Base-by-base conservation (phyloP, 2,113 vertebrate genomes). In the Fregata magnificens region DNA sequence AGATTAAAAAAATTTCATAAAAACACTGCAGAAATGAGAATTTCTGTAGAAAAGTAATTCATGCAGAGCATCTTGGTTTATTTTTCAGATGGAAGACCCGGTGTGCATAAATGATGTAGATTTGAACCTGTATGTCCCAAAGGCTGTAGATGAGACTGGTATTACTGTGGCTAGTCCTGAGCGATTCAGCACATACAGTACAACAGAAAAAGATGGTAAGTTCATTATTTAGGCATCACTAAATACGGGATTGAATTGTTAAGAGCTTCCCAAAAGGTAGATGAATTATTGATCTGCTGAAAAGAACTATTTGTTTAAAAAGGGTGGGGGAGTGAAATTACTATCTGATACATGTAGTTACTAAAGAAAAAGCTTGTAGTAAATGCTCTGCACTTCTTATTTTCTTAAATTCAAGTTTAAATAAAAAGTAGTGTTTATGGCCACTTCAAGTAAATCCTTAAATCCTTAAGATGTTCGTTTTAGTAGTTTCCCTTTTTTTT, bases 81-180 rank as follows among this genome's bases (percentile, higher is more conserved):
- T 45, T 77, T 95, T 96, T 90, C 50, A 99, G 99, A 55, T 90
- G 47, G 98, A 99, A 67, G 98, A 98, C 32, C 90, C 88, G 8
- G 79, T 98, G 45, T 96, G 96, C 6, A 40, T 99, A 82, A 99
- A 99, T 95, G 99, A 99, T 97, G 99, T 99, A 67, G 99, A 99
- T 91, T 52, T 99, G 95, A 98, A 99, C 93, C 98, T 98, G 19
- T 99, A 99, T 58, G 96, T 99, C 81, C 99, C 99, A n/a, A 99
- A 99, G 98, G 99, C 99, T 92, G 99, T 99, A 8, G 99, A 99
- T 93, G 97, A 99, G 85, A 98, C 99, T 14, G 99, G 99, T 38
- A 99, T 99, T 90, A 99, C 99, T 6, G 98, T 99, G 58, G 99
- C 99, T 58, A 98, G 99, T 73, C 97, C 96, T 6, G 99, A 99